Evolutionary conservation across 2,797 vertebrate species (phyloP).

Genomic region (Poecilia velifera): DNA sequence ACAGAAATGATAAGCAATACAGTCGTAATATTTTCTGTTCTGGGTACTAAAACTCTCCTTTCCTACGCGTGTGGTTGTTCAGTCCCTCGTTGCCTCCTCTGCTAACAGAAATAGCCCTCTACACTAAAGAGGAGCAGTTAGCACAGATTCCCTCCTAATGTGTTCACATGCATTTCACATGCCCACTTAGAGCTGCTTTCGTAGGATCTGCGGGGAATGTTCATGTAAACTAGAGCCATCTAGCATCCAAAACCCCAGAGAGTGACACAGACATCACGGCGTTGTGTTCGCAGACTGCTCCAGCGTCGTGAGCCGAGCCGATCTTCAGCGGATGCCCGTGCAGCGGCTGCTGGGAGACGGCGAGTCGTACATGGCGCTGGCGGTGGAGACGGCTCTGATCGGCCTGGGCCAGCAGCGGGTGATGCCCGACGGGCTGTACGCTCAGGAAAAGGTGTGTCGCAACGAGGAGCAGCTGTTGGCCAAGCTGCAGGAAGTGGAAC

Average conservation of each 20-base stretch:
- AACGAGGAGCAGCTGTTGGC: conserved; percentile 97
- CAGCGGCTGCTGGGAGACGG: conserved; percentile 93
- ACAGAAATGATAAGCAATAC: no score
- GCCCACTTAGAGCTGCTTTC: conserved; percentile 50
- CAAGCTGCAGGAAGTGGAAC: conserved; percentile 96
- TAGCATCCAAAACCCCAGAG: conserved; percentile 25
- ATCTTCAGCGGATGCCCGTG: conserved; percentile 90
- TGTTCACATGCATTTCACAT: conserved; percentile 56
- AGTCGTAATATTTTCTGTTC: conserved; percentile 9
- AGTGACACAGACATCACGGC: conserved; percentile 10
- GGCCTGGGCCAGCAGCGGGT: conserved; percentile 94
- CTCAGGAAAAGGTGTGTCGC: conserved; percentile 97
- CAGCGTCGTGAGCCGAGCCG: conserved; percentile 89
- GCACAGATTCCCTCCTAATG: conserved; percentile 42
- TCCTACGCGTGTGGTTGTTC: conserved; percentile 28
- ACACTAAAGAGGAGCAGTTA: conserved; percentile 43
- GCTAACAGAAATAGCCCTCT: conserved; percentile 61
- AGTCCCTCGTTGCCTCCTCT: conserved; percentile 49
- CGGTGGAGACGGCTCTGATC: conserved; percentile 95
- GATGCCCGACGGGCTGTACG: conserved; percentile 97
- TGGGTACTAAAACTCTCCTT: conserved; percentile 29
- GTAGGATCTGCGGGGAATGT: not conserved
- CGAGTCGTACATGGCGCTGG: conserved; percentile 92
- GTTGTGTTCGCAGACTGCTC: conserved; percentile 79
- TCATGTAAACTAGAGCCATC: conserved; percentile 40